These are phyloP conservation scores for Leucoraja erinaceus DNA, from an alignment of 2,113 vertebrate species.

Conservation along the genomic window DNA sequence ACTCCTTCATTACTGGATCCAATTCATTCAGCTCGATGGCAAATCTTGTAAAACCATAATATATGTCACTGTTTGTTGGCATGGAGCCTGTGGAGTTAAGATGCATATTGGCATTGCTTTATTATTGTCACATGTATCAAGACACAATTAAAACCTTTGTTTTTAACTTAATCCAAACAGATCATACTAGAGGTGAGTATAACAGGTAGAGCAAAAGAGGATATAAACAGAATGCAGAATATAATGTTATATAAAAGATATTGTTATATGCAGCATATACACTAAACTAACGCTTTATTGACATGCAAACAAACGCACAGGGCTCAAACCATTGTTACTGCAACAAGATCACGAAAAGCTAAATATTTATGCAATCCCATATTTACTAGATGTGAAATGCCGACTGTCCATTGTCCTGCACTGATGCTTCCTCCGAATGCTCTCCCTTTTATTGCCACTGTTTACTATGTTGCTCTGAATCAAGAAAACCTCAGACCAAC, in stretches of 20 bases:
- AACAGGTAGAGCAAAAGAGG: no score
- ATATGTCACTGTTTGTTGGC: conserved; percentile 92
- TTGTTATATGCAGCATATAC: no score
- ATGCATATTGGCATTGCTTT: conserved; percentile 38
- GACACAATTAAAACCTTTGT: no score
- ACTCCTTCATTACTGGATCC: conserved; percentile 84
- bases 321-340: neutral
- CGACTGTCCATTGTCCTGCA: no score
- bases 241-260: no score
- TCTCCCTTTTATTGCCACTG: neutral
- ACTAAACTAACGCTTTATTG: neutral
- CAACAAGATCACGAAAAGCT: neutral
- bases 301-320: neutral
- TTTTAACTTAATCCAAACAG: no score
- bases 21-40: conserved; percentile 95
- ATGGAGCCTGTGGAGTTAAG: conserved; percentile 72
- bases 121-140: no score
- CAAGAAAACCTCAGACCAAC: neutral
- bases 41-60: conserved; percentile 96
- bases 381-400: no score
- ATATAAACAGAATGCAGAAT: no score
- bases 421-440: no score
- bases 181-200: no score
- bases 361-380: neutral
- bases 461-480: neutral